Base-by-base conservation (phyloP, 2,888 invertebrate species). In the Pachymerium ferrugineum region DNA sequence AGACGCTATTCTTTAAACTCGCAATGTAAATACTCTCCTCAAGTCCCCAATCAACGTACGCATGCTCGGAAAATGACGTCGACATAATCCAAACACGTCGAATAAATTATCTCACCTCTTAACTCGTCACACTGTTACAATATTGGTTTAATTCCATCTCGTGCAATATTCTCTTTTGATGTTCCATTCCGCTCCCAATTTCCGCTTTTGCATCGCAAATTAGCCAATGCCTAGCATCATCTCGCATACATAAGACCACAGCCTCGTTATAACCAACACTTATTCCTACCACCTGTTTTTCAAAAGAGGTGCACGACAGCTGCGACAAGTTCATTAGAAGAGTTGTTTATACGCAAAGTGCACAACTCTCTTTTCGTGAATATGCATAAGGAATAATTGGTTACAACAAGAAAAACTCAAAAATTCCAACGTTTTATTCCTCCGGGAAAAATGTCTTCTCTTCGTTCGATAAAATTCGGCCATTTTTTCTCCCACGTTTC, bases 321-420 rank as follows among this genome's bases (percentile, higher is more conserved):
- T 47, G 47, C n/a, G 47, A 47, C 47, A 47, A 47, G 47, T 47
- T 47, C 47, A 47, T 47, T 47, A 47, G 47, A 47, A 4, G 4
- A 47, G 47, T 47, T 47, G 47, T 47, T 47, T 47, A 47, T 47
- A 47, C 47, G 47, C 47, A 47, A 47, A 47, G 47, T 47, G 19
- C 47, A 47, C 8, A 47, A 14, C 8, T 6, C 47, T 16, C 8
- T 16, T n/a, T 47, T 14, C 47, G 16, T 47, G 47, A 47, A 47
- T 47, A 47, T 47, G 47, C 47, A 47, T 47, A 4, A 16, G 47
- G 22, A n/a, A 47, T 19, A 47, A 47, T 22, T 16, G 47, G 47
- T 47, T 47, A 2, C 22, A 47, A 8, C 3, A 38, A 47, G 19
- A 14, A 16, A 47, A 47, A 47, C 47, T 47, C 47, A 47, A 47